Evolutionary conservation across 2,888 invertebrate species (phyloP), one percentile per base, ranked within the genome.

Genomic region (Leptinotarsa haldemani): DNA sequence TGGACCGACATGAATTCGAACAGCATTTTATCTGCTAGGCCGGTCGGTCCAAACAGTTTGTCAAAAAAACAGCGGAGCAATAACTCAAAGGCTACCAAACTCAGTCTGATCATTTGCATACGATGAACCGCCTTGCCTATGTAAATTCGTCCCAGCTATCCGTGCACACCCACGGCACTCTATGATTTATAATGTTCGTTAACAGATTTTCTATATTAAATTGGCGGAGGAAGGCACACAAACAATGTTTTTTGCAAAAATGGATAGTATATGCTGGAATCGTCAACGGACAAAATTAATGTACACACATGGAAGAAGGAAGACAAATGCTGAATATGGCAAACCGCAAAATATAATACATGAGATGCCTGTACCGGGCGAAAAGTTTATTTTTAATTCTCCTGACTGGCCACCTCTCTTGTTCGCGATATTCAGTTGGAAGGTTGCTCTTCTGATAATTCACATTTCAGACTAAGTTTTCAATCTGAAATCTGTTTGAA

Each of bases 141-240:
- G 80, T 80, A 75, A 66, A 71, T 71, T 76, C 77, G 76, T 78
- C 77, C 18, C 70, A 71, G 76, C 71, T 68, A 74, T 74, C 74
- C 77, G 70, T 74, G 73, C 74, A 76, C 77, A 79, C 78, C 79
- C 81, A 80, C 79, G 68, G 76, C 68, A 63, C 72, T 70, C 68
- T 78, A 79, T 80, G 79, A 81, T 82, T 82, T 81, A 82, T 80
- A 72, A 75, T 75, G 74, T 80, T 81, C 77, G 80, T 80, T 81
- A 80, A 80, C 77, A 78, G 79, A 80, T 80, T 80, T 69, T 68
- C 64, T 64, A 65, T 72, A 71, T 56, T 30, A 58, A 74, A 71
- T 71, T 69, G 76, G 50, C 61, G 22, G 40, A 46, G 46, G 68
- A 25, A 40, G 46, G 56, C 46, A 40, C 68, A 58, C 20, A 52